Conservation (phyloP, 1,140 invertebrate genomes). For the Heliconius hewitsoni region DNA sequence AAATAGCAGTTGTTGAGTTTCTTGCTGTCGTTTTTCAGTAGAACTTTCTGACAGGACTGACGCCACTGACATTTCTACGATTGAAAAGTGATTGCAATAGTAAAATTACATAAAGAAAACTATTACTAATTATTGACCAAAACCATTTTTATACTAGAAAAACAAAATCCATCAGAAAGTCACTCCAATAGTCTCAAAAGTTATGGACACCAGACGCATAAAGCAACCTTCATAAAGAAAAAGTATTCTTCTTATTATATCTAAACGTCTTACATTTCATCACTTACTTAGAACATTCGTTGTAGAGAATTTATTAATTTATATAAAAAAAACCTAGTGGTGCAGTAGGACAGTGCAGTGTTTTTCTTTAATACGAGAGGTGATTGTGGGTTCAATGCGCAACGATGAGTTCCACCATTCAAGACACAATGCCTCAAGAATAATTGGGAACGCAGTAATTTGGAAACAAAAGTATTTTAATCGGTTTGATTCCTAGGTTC, state of each 20-base stretch:
- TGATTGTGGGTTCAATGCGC: neutral
- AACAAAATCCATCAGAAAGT: neutral
- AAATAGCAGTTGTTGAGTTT: no score
- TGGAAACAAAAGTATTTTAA: no score
- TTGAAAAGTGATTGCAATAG: no score
- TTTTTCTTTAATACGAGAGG: neutral
- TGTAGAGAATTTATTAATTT: conserved; percentile 9
- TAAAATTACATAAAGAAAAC: no score
- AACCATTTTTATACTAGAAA: neutral
- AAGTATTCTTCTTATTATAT: conserved; percentile 1
- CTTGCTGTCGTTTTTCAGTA: no score
- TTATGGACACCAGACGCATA: neutral
- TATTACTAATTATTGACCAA: neutral
- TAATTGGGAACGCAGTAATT: no score
- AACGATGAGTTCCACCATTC: no score
- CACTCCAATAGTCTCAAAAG: neutral
- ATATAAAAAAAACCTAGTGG: neutral
- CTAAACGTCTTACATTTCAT: conserved; percentile 9
- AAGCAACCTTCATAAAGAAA: conserved; percentile 12
- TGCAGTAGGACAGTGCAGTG: neutral
- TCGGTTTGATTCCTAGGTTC: no score
- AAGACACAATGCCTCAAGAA: no score
- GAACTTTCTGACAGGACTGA: no score
- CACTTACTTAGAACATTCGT: conserved; percentile 7
- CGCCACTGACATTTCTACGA: no score